Evolutionary conservation across 1,140 invertebrate genomes (phyloP), one percentile per base, ranked within the genome.

Genomic region (Aphelinus atriplicis): DNA sequence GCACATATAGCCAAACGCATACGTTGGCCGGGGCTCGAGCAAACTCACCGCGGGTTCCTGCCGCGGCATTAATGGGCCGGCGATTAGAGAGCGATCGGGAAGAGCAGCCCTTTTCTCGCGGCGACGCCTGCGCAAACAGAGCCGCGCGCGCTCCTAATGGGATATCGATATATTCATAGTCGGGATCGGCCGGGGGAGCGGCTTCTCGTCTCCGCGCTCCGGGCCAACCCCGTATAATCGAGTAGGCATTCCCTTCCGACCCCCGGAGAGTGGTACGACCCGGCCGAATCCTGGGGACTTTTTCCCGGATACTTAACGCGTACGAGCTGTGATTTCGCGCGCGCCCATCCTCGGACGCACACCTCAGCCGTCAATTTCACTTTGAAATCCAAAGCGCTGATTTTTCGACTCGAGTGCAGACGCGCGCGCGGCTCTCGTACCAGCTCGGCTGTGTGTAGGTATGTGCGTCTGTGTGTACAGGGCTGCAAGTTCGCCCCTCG

Each of bases 131-230:
- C 82, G 82, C 80, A 83, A 84, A 84, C 82, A 83, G 4, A 45
- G 7, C 2, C 10, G 51, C 53, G 56, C 73, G 61, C 67, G 73
- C 77, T 81, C 51, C 81, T 84, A 84, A 84, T 83, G 82, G 82
- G 82, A 83, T 84, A 84, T 84, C 83, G 83, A 84, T 84, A 82
- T 84, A 84, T 84, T 84, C 83, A 83, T 84, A 77, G 80, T 26
- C 26, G 26, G 26, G 26, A 26, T 26, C 26, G 78, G 76, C 56
- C 10, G 10, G 46, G 4, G 66, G 51, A 10, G 51, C 46, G 7
- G 64, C 51, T 62, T 68, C 62, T 56, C 43, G 26, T 9, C 62
- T 53, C 47, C 7, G 43, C 51, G 72, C 64, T 43, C n/a, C 42
- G 26, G 7, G 26, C 26, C 45, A 6, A 4, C n/a, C 6, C 2